These are phyloP conservation scores for Danionella dracula DNA, from an alignment of 2,797 vertebrate species.

Conservation along the genomic window DNA sequence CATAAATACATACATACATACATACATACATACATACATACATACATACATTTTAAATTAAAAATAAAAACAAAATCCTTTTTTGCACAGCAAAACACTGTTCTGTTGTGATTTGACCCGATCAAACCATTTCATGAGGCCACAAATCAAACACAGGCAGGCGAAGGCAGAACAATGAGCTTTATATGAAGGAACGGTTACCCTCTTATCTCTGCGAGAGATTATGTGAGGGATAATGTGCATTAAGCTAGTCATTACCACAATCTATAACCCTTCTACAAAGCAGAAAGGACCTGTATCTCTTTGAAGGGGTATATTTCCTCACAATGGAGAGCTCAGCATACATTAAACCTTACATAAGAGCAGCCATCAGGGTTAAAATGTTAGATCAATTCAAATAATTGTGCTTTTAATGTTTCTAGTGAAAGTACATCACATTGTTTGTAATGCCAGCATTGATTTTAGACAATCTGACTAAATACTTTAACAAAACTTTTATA, in stretches of 20 bases:
- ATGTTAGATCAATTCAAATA: neutral
- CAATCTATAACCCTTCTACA: neutral
- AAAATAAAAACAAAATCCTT: constrained; percentile 38
- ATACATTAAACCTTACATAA: neutral
- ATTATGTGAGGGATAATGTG: neutral
- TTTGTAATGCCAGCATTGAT: too few relatives aligned
- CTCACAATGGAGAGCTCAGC: neutral
- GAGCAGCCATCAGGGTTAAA: neutral
- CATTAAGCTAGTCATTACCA: neutral
- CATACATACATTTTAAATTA: too few relatives aligned
- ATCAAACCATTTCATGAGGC: constrained; percentile 32
- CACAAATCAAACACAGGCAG: constrained; percentile 20
- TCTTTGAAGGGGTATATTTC: neutral
- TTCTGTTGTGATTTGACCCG: constrained; percentile 26
- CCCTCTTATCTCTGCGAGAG: neutral
- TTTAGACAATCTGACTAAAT: too few relatives aligned
- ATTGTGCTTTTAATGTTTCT: neutral
- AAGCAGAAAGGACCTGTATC: neutral
- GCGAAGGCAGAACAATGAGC: neutral
- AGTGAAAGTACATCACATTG: too few relatives aligned
- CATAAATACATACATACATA: too few relatives aligned
- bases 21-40: too few relatives aligned
- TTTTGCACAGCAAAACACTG: constrained; percentile 34
- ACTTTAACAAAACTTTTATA: too few relatives aligned
- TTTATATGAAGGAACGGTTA: neutral